Evolutionary conservation across 2,888 invertebrate genomes (phyloP).

Genomic region (Harpalus rubripes): DNA sequence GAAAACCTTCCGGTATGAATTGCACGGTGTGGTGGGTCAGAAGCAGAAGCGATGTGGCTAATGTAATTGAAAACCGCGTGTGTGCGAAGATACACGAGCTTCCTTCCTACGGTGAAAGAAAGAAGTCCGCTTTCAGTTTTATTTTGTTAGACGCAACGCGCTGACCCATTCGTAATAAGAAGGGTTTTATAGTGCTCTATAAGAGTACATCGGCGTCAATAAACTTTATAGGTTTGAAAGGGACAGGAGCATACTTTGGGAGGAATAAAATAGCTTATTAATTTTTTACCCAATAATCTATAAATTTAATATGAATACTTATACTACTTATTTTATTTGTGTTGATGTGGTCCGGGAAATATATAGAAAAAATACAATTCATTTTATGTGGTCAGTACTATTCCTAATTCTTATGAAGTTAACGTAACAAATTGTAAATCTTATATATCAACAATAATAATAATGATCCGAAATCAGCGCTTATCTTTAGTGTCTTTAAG

Average conservation of each 20-base stretch:
- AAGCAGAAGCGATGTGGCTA: constrained; percentile 12
- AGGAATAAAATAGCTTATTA: constrained; percentile 5
- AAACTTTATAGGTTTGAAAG: constrained; percentile 2
- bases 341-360: too few relatives aligned
- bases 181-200: constrained; percentile 23
- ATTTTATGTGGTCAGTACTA: not conserved
- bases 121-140: constrained; percentile 40
- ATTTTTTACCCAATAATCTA: not conserved
- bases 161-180: constrained; percentile 39
- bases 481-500: too few relatives aligned
- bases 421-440: too few relatives aligned
- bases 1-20: not conserved
- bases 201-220: not conserved
- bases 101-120: not conserved
- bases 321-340: too few relatives aligned
- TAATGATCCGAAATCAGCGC: too few relatives aligned
- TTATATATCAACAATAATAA: too few relatives aligned
- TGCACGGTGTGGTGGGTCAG: constrained; percentile 6
- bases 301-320: not conserved
- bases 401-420: too few relatives aligned
- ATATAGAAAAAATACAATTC: not conserved
- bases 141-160: constrained; percentile 30
- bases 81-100: constrained; percentile 22
- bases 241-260: not conserved
- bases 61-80: constrained; percentile 48